Evolutionary conservation across 2,113 vertebrate genomes (phyloP).

Genomic region (Urocitellus parryii): DNA sequence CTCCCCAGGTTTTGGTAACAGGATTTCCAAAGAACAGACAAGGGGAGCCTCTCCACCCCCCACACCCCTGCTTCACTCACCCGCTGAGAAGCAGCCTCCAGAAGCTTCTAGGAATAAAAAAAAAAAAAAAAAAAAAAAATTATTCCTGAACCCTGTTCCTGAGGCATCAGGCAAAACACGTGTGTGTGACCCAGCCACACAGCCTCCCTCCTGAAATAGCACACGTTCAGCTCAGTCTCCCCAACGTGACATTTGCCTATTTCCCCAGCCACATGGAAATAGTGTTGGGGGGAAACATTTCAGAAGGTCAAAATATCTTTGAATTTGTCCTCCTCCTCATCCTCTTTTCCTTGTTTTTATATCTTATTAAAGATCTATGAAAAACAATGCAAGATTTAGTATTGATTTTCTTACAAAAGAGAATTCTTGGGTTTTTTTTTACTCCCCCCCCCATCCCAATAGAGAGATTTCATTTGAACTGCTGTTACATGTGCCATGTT

Average conservation of each 20-base stretch:
- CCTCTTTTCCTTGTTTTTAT: not conserved
- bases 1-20: not conserved
- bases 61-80: fast-evolving
- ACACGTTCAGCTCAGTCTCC: not conserved
- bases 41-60: not conserved
- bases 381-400: not conserved
- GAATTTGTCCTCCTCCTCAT: not conserved
- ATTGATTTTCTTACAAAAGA: not conserved
- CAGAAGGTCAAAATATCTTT: not conserved
- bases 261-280: not conserved
- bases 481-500: too few relatives aligned
- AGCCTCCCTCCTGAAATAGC: not conserved
- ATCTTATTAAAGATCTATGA: not conserved
- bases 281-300: not conserved
- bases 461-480: not conserved
- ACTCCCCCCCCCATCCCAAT: not conserved
- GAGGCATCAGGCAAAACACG: not conserved
- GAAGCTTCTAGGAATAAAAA: not conserved
- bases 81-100: not conserved
- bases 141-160: not conserved
- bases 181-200: not conserved
- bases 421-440: not conserved
- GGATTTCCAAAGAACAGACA: not conserved
- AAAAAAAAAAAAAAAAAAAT: constrained; percentile 56
- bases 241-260: not conserved